Percentiles rank a stretch among this genome's conserved stretches.
Evolutionary conservation across 2,888 invertebrate genomes (phyloP).

Genomic region (Zygaena filipendulae): DNA sequence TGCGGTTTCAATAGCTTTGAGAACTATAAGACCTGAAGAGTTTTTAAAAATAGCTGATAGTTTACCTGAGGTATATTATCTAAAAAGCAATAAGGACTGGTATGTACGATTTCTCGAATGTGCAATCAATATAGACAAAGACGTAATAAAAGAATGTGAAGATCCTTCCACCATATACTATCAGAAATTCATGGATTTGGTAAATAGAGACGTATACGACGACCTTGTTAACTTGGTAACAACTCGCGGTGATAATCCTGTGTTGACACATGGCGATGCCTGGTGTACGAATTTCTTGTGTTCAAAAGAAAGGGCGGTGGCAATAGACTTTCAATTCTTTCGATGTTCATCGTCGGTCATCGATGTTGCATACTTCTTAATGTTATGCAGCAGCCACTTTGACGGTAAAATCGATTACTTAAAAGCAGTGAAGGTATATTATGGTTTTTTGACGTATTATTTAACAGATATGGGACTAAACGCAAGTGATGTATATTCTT

Average conservation of each 20-base stretch:
- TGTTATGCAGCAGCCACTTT: slow-evolving; percentile 23
- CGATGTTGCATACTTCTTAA: slow-evolving; percentile 26
- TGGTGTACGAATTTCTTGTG: slow-evolving; percentile 37
- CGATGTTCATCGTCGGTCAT: slow-evolving; percentile 30
- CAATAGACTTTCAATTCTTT: slow-evolving; percentile 35
- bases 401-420: slow-evolving; percentile 24
- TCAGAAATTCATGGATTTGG: slow-evolving; percentile 26
- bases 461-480: slow-evolving; percentile 31
- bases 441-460: slow-evolving; percentile 25
- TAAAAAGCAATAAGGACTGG: slow-evolving; percentile 27
- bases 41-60: slow-evolving; percentile 23
- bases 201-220: slow-evolving; percentile 26
- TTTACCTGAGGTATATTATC: slow-evolving; percentile 29
- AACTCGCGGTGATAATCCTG: slow-evolving; percentile 21
- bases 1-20: slow-evolving; percentile 31
- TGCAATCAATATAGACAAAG: slow-evolving; percentile 26
- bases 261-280: slow-evolving; percentile 36
- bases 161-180: slow-evolving; percentile 26
- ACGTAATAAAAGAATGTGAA: slow-evolving; percentile 26
- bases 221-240: slow-evolving; percentile 22
- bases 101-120: slow-evolving; percentile 26
- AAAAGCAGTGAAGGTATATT: slow-evolving; percentile 27
- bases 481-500: slow-evolving; percentile 22
- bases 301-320: slow-evolving; percentile 23
- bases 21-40: slow-evolving; percentile 23